phyloP scores from a whole-genome alignment of 2,113 vertebrate genomes.

The Numida meleagris region DNA sequence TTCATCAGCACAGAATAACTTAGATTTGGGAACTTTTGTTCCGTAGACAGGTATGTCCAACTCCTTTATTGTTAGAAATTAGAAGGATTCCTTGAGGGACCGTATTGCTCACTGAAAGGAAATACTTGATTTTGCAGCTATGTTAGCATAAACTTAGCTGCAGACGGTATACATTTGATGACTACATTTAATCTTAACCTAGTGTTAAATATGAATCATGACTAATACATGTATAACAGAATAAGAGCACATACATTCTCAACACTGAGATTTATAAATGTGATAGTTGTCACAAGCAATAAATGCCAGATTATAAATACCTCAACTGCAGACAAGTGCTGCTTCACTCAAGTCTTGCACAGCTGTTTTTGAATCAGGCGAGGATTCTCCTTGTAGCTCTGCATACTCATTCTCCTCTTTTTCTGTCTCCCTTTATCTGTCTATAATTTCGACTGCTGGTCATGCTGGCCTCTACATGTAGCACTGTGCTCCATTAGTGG shows the following conservation, averaged over 20 bases:
- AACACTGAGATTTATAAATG: background rate
- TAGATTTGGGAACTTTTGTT: background rate
- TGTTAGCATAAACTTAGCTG: background rate
- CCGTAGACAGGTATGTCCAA: background rate
- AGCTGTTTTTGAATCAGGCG: background rate
- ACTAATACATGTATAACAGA: background rate
- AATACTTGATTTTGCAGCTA: background rate
- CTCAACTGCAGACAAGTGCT: background rate
- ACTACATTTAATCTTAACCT: background rate
- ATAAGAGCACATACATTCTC: background rate
- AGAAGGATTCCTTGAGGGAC: background rate
- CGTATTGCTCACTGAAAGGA: background rate
- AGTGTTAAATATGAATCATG: background rate
- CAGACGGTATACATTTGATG: background rate
- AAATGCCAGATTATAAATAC: background rate
- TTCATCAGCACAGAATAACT: background rate
- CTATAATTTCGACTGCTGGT: background rate
- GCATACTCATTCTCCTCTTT: background rate
- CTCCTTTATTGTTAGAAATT: background rate
- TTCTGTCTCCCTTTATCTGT: background rate
- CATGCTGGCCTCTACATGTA: fast-evolving
- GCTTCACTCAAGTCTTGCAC: background rate
- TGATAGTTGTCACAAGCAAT: background rate
- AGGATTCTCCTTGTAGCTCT: background rate
- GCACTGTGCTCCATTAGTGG: fast-evolving